Conservation (phyloP, 2,113 vertebrate genomes). For the Tinamus guttatus region DNA sequence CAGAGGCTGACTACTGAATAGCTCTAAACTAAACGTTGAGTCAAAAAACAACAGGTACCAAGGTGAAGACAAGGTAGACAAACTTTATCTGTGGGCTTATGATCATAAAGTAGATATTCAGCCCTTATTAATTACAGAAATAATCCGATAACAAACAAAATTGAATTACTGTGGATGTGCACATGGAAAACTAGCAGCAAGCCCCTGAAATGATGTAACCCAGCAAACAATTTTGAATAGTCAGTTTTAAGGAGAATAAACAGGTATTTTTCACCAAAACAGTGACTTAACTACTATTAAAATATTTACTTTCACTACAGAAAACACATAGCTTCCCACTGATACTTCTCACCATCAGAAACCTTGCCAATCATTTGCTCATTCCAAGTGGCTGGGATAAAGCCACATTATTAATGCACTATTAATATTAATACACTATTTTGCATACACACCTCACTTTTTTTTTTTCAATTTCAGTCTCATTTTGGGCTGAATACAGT, state of each 20-base stretch:
- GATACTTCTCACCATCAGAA: neutral
- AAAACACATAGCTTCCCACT: neutral
- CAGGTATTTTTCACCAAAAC: neutral
- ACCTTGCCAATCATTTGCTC: neutral
- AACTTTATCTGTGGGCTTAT: neutral
- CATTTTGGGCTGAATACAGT: neutral
- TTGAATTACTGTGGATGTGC: neutral
- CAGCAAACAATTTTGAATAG: neutral
- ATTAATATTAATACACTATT: neutral
- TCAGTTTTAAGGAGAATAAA: neutral
- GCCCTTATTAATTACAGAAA: neutral
- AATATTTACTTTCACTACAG: neutral
- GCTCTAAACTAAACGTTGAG: neutral
- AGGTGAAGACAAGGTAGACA: neutral
- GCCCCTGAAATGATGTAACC: neutral
- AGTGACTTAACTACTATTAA: neutral
- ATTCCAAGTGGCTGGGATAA: neutral
- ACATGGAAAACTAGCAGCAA: neutral
- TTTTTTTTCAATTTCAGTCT: neutral
- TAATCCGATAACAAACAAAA: neutral
- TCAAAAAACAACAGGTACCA: neutral
- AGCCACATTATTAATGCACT: neutral
- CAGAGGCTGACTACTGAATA: neutral
- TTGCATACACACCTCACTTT: neutral
- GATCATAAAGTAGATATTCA: neutral